Evolutionary conservation across 2,113 vertebrate species (phyloP), one percentile per base, ranked within the genome.

Genomic region (Oncorhynchus mykiss): DNA sequence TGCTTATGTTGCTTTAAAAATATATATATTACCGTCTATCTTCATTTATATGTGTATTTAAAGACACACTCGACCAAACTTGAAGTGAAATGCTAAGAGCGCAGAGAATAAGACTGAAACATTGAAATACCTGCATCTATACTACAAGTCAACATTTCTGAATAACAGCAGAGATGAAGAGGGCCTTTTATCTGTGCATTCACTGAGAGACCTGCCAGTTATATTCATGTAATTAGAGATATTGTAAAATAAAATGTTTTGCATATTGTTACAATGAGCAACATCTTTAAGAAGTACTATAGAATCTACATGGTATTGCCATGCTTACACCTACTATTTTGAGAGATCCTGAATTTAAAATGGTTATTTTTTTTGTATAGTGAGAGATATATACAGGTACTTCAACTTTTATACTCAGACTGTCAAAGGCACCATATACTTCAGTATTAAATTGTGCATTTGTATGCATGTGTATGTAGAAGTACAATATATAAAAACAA

Each of bases 371-470:
- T 80, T 92, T 93, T 92, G 92, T 93, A 92, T 88, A 92, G 88
- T 83, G 83, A 85, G 86, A 89, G 85, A 89, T 92, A 87, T 84
- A 90, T 86, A 88, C 89, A 90, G 87, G 84, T 90, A 86, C 87
- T 89, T 88, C 86, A 86, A 89, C 88, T 89, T 93, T 93, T 91
- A 87, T 92, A 93, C 90, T 89, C 88, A 88, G 90, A 86, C 83
- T 93, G 89, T 93, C 90, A 91, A 91, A 90, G 88, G 86, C 90
- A 88, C 83, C 82, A 88, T 86, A 88, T 86, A 88, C 85, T 86
- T 90, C 88, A 93, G 90, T 93, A 90, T 93, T 94, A 92, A 86
- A 79, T 83, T 83, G 89, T 93, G 88, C 90, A 88, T 88, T 80
- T 86, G 83, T 87, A 88, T 90, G 86, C 84, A 88, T 88, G 80